phyloP scores from a whole-genome alignment of 1,140 invertebrate species.

The Drosophila repleta region DNA sequence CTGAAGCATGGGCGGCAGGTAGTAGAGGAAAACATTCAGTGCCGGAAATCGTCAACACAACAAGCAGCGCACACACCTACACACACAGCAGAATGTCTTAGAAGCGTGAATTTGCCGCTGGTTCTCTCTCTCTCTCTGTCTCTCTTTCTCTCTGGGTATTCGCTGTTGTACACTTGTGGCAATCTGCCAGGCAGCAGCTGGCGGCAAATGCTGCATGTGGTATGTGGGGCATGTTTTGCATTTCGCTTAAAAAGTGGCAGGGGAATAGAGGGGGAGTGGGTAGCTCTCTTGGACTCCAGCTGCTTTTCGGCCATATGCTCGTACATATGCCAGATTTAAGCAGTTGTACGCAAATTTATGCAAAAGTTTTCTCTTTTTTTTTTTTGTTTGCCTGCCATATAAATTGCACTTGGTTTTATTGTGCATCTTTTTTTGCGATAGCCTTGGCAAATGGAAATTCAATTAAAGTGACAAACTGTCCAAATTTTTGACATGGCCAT shows the following conservation, averaged over 20 bases:
- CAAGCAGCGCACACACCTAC: background rate
- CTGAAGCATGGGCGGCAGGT: background rate
- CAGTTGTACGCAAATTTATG: slow-evolving; percentile 67
- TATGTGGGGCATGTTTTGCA: slow-evolving; percentile 63
- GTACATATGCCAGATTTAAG: slow-evolving; percentile 60
- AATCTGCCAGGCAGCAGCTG: slow-evolving; percentile 53
- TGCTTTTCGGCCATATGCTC: slow-evolving; percentile 21
- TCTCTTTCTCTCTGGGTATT: slow-evolving; percentile 2
- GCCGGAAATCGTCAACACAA: slow-evolving; percentile 43
- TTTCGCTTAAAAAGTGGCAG: slow-evolving; percentile 33
- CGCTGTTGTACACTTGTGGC: slow-evolving; percentile 19
- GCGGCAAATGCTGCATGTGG: slow-evolving; percentile 40
- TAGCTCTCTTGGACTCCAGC: slow-evolving; percentile 9
- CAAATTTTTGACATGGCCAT: slow-evolving; percentile 76
- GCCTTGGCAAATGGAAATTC: slow-evolving; percentile 74
- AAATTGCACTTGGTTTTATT: slow-evolving; percentile 58
- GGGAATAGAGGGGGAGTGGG: background rate
- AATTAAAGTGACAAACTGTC: slow-evolving; percentile 83
- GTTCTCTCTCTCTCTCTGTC: slow-evolving; percentile 6
- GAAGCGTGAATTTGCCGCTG: slow-evolving; percentile 70
- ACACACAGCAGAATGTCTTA: slow-evolving; percentile 56
- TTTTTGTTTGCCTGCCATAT: slow-evolving; percentile 38
- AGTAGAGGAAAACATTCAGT: slow-evolving; percentile 32
- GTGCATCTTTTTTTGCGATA: slow-evolving; percentile 25
- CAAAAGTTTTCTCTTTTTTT: slow-evolving; percentile 51